Evolutionary conservation across 2,888 invertebrate species (phyloP).

Genomic region (Philereme transversata): DNA sequence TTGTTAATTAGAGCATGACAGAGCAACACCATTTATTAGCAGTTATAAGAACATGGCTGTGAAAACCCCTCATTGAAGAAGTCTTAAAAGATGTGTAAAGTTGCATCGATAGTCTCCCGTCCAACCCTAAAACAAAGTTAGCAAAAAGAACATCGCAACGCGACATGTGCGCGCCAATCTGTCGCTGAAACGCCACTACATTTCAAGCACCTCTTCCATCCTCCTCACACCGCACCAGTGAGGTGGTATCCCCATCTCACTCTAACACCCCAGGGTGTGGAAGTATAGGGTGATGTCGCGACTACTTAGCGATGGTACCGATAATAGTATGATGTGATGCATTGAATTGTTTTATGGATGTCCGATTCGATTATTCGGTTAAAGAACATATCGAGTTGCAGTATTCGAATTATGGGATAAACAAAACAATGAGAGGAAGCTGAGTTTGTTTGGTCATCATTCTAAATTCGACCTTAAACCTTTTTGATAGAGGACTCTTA

Average conservation of each 20-base stretch:
- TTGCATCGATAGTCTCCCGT: conserved; percentile 38
- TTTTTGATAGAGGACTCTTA: no score
- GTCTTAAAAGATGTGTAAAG: background rate
- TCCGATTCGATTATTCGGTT: conserved; percentile 68
- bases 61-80: no score
- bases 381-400: conserved; percentile 55
- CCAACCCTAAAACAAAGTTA: conserved; percentile 52
- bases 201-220: conserved; percentile 54
- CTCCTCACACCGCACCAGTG: conserved; percentile 39
- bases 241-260: conserved; percentile 39
- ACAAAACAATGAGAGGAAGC: conserved; percentile 25
- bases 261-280: conserved; percentile 50
- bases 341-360: conserved; percentile 72
- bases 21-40: no score
- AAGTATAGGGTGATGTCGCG: conserved; percentile 55
- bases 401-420: conserved; percentile 45
- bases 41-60: no score
- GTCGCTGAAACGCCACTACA: conserved; percentile 75
- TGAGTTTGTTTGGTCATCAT: conserved; percentile 4
- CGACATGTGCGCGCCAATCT: conserved; percentile 83
- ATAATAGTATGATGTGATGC: conserved; percentile 70
- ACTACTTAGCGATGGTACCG: conserved; percentile 72
- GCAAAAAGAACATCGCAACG: conserved; percentile 81
- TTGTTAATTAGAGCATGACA: no score
- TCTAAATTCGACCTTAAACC: background rate